Evolutionary conservation across 2,797 vertebrate genomes (phyloP).

Genomic region (Acanthiza pusilla): DNA sequence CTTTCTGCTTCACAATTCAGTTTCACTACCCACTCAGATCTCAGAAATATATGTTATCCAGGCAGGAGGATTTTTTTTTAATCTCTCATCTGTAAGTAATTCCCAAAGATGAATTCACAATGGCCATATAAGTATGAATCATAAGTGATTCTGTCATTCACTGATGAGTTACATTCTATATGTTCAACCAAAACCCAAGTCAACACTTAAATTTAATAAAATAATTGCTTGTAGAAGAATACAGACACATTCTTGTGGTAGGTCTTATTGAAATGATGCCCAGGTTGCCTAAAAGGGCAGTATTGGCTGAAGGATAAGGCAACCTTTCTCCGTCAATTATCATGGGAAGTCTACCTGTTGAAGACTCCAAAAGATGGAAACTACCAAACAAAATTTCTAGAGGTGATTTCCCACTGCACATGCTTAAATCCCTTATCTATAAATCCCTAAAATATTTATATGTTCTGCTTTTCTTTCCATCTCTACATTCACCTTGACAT

Average conservation of each 20-base stretch:
- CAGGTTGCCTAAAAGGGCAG: background rate
- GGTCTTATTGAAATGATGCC: background rate
- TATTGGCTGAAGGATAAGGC: background rate
- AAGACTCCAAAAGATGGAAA: background rate
- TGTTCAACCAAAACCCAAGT: background rate
- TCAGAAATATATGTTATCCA: background rate
- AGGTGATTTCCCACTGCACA: conserved; percentile 15
- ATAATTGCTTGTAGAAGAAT: background rate
- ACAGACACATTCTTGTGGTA: background rate
- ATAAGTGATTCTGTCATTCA: background rate
- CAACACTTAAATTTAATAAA: background rate
- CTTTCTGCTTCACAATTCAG: background rate
- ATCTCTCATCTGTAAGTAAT: background rate
- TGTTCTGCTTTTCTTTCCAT: conserved; percentile 35
- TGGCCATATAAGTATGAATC: background rate
- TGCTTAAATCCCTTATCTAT: conserved; percentile 44
- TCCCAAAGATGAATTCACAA: background rate
- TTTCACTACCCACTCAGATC: background rate
- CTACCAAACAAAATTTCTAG: background rate
- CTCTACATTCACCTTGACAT: conserved; percentile 47
- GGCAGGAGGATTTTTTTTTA: background rate
- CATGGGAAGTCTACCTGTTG: background rate
- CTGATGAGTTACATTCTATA: background rate
- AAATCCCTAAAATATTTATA: conserved; percentile 27
- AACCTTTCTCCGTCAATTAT: background rate